Conservation (phyloP, 92 coral and sea anemone genomes). For the Diadumene lineata region DNA sequence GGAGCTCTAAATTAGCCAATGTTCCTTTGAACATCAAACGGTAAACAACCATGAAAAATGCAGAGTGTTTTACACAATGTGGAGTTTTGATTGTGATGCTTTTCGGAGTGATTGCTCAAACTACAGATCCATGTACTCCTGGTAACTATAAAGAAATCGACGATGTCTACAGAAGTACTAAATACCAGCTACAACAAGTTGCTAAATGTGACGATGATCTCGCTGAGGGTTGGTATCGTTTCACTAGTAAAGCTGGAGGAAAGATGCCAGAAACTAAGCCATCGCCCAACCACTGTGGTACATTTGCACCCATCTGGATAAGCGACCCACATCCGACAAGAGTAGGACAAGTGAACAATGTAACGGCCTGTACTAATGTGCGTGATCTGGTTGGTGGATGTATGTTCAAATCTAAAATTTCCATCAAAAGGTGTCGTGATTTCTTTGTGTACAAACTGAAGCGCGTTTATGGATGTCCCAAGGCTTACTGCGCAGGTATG, state of each 20-base stretch:
- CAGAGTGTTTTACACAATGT: not conserved
- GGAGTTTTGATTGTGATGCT: not conserved
- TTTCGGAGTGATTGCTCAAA: not conserved
- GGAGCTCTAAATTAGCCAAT: too few relatives aligned
- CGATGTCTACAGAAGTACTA: constrained; percentile 24
- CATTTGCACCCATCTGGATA: constrained; percentile 50
- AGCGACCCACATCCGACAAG: constrained; percentile 19
- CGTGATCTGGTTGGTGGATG: constrained; percentile 9
- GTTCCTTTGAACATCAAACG: too few relatives aligned
- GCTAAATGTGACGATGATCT: constrained; percentile 28
- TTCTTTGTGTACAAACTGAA: constrained; percentile 36
- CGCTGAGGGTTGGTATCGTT: constrained; percentile 42
- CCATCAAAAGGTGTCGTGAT: constrained; percentile 30
- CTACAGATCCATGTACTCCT: constrained; percentile 4
- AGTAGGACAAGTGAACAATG: constrained; percentile 9
- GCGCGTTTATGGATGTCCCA: constrained; percentile 27
- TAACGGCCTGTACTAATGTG: constrained; percentile 36
- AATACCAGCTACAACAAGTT: constrained; percentile 11
- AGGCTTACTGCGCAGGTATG: constrained; percentile 54
- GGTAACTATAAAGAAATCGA: not conserved
- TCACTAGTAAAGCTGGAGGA: constrained; percentile 34
- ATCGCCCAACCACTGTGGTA: constrained; percentile 26
- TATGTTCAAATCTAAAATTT: not conserved
- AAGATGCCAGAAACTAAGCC: constrained; percentile 30
- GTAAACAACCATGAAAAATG: not conserved